Percentiles rank a stretch among this genome's conserved stretches.
phyloP scores from a whole-genome alignment of 1,140 invertebrate species.

The Venturia canescens region DNA sequence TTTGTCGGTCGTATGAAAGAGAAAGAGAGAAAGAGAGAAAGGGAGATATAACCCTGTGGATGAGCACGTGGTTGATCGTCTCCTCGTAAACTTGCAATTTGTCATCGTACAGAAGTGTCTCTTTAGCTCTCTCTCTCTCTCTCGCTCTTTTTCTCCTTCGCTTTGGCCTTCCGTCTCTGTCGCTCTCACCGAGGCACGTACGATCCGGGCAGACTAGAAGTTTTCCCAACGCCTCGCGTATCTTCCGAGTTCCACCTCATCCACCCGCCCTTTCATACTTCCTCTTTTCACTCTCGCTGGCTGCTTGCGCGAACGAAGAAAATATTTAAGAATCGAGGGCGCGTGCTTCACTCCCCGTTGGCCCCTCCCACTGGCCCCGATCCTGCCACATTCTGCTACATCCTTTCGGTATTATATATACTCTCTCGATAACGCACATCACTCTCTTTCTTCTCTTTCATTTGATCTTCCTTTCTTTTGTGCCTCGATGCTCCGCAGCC shows the following conservation, averaged over 20 bases:
- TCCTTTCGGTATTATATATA: background rate
- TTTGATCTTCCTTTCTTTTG: slow-evolving; percentile 4
- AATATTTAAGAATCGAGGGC: slow-evolving; percentile 27
- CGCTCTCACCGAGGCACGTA: background rate
- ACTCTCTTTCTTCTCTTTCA: background rate
- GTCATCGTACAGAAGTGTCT: slow-evolving; percentile 27
- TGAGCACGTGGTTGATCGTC: slow-evolving; percentile 20
- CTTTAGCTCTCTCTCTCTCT: background rate
- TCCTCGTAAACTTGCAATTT: slow-evolving; percentile 47
- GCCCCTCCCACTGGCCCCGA: background rate
- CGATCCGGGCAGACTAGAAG: background rate
- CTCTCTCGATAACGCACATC: slow-evolving; percentile 8
- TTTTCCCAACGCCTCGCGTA: background rate
- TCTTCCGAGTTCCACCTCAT: background rate
- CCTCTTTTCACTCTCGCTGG: background rate
- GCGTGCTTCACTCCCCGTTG: background rate
- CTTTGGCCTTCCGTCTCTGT: background rate
- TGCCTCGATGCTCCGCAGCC: background rate
- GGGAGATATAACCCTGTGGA: background rate
- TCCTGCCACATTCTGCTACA: background rate
- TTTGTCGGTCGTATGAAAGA: slow-evolving; percentile 28
- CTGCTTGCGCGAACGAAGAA: background rate
- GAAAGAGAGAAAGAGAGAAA: slow-evolving; percentile 14
- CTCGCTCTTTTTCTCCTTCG: background rate
- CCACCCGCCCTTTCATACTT: background rate